Conservation (phyloP, 2,888 invertebrate genomes). For the Shargacucullia verbasci region DNA sequence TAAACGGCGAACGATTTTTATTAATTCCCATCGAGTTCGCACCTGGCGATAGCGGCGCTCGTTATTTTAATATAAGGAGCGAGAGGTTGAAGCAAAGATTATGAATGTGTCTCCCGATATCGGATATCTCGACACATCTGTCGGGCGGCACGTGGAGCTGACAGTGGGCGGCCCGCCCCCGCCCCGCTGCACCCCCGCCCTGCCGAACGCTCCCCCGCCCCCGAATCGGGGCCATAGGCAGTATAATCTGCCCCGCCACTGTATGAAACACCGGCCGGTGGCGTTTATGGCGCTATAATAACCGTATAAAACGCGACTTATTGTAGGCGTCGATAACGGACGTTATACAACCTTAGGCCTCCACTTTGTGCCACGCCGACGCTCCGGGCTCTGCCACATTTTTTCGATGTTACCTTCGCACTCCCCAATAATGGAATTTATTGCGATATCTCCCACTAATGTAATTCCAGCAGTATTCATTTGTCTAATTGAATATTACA, state of each 20-base stretch:
- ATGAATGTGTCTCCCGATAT: constrained; percentile 88
- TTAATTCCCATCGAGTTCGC: constrained; percentile 77
- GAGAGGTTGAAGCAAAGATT: constrained; percentile 85
- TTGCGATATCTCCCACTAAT: constrained; percentile 62
- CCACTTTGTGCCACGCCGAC: constrained; percentile 69
- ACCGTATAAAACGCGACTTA: constrained; percentile 89
- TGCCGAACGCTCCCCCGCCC: constrained; percentile 54
- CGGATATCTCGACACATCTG: constrained; percentile 88
- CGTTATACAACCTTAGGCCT: constrained; percentile 83
- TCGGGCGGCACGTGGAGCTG: constrained; percentile 85
- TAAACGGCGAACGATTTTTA: constrained; percentile 68
- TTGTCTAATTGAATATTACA: constrained; percentile 65
- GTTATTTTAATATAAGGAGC: constrained; percentile 86
- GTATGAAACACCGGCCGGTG: constrained; percentile 88
- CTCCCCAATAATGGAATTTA: constrained; percentile 63
- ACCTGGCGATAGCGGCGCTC: constrained; percentile 76
- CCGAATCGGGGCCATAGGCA: constrained; percentile 78
- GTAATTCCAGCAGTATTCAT: constrained; percentile 56
- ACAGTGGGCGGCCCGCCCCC: constrained; percentile 76
- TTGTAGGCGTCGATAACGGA: constrained; percentile 88
- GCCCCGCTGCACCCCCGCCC: constrained; percentile 49
- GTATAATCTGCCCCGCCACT: constrained; percentile 87
- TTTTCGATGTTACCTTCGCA: constrained; percentile 68
- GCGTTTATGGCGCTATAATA: constrained; percentile 89
- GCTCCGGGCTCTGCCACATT: constrained; percentile 61